Evolutionary conservation across 2,113 vertebrate species (phyloP).

Genomic region (Naja naja): DNA sequence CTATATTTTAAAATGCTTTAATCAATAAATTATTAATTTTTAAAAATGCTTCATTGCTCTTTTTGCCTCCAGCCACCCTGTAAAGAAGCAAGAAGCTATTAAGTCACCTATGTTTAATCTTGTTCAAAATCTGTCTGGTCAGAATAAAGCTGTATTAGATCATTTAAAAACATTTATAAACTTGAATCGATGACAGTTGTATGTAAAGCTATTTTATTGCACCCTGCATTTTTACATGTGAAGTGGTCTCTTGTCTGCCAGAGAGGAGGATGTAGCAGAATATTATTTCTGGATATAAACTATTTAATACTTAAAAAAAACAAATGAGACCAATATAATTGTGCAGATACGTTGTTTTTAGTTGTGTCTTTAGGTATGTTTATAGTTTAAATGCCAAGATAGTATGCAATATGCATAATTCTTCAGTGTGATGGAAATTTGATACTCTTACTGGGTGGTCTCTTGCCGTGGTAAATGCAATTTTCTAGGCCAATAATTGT

Average conservation of each 20-base stretch:
- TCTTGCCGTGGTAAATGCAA: constrained; percentile 53
- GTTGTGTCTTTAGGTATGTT: constrained; percentile 10
- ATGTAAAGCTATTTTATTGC: background rate
- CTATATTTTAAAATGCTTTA: background rate
- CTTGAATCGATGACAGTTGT: background rate
- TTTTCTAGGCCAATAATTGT: constrained; percentile 42
- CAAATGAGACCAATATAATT: background rate
- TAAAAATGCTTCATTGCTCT: background rate
- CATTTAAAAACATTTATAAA: background rate
- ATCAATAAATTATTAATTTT: background rate
- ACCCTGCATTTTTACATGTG: background rate
- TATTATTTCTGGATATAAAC: background rate
- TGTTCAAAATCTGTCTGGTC: background rate
- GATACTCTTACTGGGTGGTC: constrained; percentile 63
- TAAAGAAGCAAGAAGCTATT: background rate
- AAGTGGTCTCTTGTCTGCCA: background rate
- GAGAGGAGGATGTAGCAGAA: background rate
- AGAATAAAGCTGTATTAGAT: background rate
- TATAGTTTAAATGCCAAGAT: constrained; percentile 56
- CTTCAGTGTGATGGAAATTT: constrained; percentile 63
- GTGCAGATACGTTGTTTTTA: background rate
- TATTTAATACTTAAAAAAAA: background rate
- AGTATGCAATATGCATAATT: constrained; percentile 49
- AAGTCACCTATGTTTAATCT: background rate
- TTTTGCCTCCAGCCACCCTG: background rate